phyloP scores from a whole-genome alignment of 2,888 invertebrate species.

The Acleris cristana region DNA sequence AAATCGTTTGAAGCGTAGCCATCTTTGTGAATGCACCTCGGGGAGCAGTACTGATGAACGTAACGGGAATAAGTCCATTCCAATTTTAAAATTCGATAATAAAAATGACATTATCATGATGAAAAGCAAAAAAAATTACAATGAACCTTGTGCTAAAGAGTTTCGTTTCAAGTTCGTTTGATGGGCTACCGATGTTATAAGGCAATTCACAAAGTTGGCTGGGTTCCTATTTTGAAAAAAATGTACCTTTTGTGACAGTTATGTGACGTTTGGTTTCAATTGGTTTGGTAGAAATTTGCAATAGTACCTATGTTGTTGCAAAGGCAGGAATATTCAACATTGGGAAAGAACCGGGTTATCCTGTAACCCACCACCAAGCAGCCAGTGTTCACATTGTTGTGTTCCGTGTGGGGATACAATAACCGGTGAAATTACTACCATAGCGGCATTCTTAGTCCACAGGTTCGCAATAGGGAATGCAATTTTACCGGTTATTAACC shows the following conservation, averaged over 20 bases:
- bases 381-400: too few relatives aligned
- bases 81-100: constrained; percentile 14
- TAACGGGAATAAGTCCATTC: constrained; percentile 5
- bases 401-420: too few relatives aligned
- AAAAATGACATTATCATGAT: constrained; percentile 7
- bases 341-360: too few relatives aligned
- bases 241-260: not conserved
- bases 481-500: too few relatives aligned
- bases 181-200: not conserved
- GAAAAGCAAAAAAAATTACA: not conserved
- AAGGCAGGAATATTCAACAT: too few relatives aligned
- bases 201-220: constrained; percentile 1
- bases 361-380: too few relatives aligned
- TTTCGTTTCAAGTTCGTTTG: not conserved
- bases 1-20: not conserved
- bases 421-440: too few relatives aligned
- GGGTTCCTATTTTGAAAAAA: not conserved
- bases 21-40: constrained; percentile 2
- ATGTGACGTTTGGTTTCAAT: not conserved
- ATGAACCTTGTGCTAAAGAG: not conserved
- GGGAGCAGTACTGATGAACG: constrained; percentile 10
- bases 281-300: not conserved
- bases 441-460: too few relatives aligned
- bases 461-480: too few relatives aligned
- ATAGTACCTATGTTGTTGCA: too few relatives aligned